Conservation (phyloP, 2,888 invertebrate species). For the Seira ritae region DNA sequence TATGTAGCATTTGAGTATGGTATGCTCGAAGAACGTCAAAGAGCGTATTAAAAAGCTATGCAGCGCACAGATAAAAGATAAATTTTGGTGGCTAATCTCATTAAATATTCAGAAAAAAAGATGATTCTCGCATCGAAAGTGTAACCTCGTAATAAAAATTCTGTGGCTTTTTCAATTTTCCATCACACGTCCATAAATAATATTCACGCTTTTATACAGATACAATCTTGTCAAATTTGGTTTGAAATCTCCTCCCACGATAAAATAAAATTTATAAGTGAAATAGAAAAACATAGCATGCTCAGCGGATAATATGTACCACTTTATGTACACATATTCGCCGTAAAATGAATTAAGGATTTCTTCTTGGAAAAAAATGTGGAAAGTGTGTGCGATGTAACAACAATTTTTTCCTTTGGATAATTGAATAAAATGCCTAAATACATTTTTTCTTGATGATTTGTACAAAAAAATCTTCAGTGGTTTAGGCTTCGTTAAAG, state of each 20-base stretch:
- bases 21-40: neutral
- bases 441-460: constrained; percentile 15
- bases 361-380: neutral
- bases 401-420: neutral
- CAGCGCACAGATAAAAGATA: too few relatives aligned
- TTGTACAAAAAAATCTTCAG: constrained; percentile 1
- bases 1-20: neutral
- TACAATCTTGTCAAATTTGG: constrained; percentile 21
- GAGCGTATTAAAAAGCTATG: too few relatives aligned
- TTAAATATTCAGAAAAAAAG: neutral
- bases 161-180: constrained; percentile 16
- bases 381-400: neutral
- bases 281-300: neutral
- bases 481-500: neutral
- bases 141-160: constrained; percentile 12
- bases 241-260: constrained; percentile 14
- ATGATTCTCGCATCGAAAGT: neutral
- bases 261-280: constrained; percentile 8
- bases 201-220: constrained; percentile 18
- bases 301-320: neutral
- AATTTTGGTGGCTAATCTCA: neutral
- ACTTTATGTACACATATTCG: neutral
- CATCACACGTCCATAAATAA: constrained; percentile 18
- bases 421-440: constrained; percentile 21
- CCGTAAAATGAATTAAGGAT: neutral